These are phyloP conservation scores for Pelecanus crispus DNA, from an alignment of 2,113 vertebrate species.

Conservation along the genomic window DNA sequence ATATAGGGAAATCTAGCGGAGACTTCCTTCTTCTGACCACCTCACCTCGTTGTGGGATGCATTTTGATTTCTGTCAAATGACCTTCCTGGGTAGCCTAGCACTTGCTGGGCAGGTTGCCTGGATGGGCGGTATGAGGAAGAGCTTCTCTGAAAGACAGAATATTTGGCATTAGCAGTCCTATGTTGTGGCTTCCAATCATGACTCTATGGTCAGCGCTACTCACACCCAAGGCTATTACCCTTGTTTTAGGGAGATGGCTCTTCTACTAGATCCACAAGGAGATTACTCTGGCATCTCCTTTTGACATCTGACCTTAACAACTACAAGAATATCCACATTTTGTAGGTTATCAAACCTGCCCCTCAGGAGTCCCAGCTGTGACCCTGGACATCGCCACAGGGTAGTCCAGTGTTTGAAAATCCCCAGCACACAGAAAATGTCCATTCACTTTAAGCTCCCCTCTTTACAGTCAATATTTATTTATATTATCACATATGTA, in stretches of 20 bases:
- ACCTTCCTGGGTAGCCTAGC: not conserved
- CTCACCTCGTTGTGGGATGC: conserved; percentile 1
- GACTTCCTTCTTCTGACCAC: not conserved
- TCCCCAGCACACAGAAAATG: not conserved
- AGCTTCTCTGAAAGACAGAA: conserved; percentile 8
- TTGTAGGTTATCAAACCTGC: not conserved
- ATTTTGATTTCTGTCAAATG: not conserved
- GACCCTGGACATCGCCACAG: fast-evolving
- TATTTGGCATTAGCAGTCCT: not conserved
- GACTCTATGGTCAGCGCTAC: not conserved
- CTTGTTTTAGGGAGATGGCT: not conserved
- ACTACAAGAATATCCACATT: not conserved
- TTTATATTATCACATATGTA: not conserved
- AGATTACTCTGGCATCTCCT: not conserved
- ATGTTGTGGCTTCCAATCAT: not conserved
- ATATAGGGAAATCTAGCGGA: fast-evolving
- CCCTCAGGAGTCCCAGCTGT: not conserved
- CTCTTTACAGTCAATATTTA: not conserved
- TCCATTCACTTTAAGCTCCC: not conserved
- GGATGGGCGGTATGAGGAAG: not conserved
- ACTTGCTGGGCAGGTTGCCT: not conserved
- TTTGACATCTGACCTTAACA: not conserved
- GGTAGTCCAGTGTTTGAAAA: not conserved
- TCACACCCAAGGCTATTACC: not conserved
- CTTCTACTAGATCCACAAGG: not conserved